Percentiles rank a stretch among this genome's conserved stretches.
These are phyloP conservation scores for Cyclophora punctaria DNA, from an alignment of 2,888 invertebrate genomes.

Conservation along the genomic window DNA sequence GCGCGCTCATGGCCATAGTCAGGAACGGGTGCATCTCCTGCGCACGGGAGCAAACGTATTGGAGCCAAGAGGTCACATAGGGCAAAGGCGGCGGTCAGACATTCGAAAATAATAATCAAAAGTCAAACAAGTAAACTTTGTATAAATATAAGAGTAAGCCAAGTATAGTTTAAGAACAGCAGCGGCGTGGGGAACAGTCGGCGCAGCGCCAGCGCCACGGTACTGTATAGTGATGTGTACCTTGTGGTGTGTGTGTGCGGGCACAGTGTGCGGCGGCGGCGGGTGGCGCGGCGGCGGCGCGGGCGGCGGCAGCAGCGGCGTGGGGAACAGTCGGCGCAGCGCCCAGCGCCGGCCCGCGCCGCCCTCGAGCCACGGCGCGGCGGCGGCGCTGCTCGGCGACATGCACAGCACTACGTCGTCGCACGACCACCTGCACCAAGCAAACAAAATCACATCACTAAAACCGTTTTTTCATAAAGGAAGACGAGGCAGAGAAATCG, in stretches of 20 bases:
- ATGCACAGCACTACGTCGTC: constrained; percentile 78
- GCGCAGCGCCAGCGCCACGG: constrained; percentile 79
- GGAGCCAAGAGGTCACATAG: no score
- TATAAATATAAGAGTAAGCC: no score
- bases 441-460: no score
- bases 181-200: constrained; percentile 74
- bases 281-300: constrained; percentile 18
- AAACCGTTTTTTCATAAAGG: no score
- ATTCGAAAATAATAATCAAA: no score
- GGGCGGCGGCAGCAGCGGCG: constrained; percentile 27
- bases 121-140: no score
- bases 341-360: constrained; percentile 85
- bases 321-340: constrained; percentile 79
- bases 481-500: no score
- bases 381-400: constrained; percentile 90
- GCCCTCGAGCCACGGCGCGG: constrained; percentile 91
- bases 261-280: constrained; percentile 15
- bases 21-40: constrained; percentile 85
- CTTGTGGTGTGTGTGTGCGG: constrained; percentile 15
- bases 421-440: constrained; percentile 73
- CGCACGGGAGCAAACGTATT: constrained; percentile 13
- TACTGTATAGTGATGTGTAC: constrained; percentile 1
- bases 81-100: no score
- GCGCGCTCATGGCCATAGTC: constrained; percentile 78
- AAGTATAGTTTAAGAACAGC: constrained; percentile 3